Evolutionary conservation across 2,113 vertebrate genomes (phyloP), one percentile per base, ranked within the genome.

Genomic region (Glaucidium brasilianum): DNA sequence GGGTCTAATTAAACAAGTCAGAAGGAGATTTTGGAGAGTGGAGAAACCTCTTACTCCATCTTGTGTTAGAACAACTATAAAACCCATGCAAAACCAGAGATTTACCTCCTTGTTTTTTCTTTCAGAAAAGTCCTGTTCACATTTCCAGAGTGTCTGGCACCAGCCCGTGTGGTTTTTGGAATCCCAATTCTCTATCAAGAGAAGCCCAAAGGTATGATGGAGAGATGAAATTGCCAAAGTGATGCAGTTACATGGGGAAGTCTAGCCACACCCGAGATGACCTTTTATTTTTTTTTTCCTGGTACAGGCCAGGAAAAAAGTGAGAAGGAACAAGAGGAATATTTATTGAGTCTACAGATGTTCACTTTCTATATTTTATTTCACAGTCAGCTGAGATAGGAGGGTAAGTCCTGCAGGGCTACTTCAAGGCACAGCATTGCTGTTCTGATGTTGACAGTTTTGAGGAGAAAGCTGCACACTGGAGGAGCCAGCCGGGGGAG

Each of bases 1-100:
- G 63, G 29, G 25, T 41, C 52, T 34, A 4, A 11, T 16, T 34
- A 64, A 82, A 84, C 0, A 0, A 52, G 9, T 25, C 10, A 35
- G 0, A 35, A 39, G n/a, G 20, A 87, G 17, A 17, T 8, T 41
- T 62, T 7, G 4, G 56, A 50, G 20, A 75, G 11, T 15, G 7
- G 82, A 79, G 34, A 90, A 85, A 76, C 14, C 50, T 78, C 53
- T 78, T 37, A 34, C 18, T 76, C n/a, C 15, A 49, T 37, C 50
- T 47, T 14, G 3, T 56, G 17, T 39, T 74, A 56, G 81, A 96
- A 43, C 15, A 63, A 66, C 25, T 26, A 16, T 7, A n/a, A 92
- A 92, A 91, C 2, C 1, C 29, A 30, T 3, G 6, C 25, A 77
- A 80, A 95, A 43, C 2, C 45, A 60, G 15, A 41, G 3, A 14